Percentiles rank a stretch among this genome's conserved stretches.
phyloP scores from a whole-genome alignment of 2,113 vertebrate genomes.

The Manacus vitellinus region DNA sequence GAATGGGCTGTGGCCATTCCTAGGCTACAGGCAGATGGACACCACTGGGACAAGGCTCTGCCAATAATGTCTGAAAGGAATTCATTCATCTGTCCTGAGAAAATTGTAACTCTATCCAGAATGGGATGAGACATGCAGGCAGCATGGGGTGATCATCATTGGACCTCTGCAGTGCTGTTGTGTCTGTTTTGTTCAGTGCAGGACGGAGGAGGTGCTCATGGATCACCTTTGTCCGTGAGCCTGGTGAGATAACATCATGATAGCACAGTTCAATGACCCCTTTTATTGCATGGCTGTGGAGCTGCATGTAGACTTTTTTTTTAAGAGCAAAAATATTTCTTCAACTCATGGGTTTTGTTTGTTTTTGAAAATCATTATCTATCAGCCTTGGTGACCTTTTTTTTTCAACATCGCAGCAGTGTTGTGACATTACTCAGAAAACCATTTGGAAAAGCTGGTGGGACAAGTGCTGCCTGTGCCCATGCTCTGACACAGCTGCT shows the following conservation, averaged over 20 bases:
- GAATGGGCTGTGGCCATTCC: not conserved
- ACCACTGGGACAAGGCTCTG: not conserved
- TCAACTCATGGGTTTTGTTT: constrained; percentile 7
- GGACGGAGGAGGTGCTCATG: not conserved
- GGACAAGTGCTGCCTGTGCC: not conserved
- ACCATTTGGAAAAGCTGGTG: not conserved
- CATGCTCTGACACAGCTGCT: not conserved
- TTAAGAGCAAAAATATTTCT: not conserved
- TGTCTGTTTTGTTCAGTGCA: not conserved
- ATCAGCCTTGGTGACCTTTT: not conserved
- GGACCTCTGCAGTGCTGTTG: not conserved
- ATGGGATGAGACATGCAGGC: not conserved
- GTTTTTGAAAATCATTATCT: constrained; percentile 47
- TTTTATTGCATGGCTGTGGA: constrained; percentile 17
- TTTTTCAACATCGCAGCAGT: not conserved
- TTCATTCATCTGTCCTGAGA: not conserved
- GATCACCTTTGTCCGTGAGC: constrained; percentile 21
- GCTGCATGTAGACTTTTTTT: not conserved
- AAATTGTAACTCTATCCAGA: not conserved
- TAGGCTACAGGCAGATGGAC: not conserved
- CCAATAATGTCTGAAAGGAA: not conserved
- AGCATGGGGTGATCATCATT: not conserved
- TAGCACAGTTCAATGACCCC: not conserved
- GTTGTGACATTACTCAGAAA: not conserved
- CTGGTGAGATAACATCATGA: not conserved